Percentiles rank a stretch among this genome's conserved stretches.
Evolutionary conservation across 2,113 vertebrate genomes (phyloP).

Genomic region (Macrotis lagotis): DNA sequence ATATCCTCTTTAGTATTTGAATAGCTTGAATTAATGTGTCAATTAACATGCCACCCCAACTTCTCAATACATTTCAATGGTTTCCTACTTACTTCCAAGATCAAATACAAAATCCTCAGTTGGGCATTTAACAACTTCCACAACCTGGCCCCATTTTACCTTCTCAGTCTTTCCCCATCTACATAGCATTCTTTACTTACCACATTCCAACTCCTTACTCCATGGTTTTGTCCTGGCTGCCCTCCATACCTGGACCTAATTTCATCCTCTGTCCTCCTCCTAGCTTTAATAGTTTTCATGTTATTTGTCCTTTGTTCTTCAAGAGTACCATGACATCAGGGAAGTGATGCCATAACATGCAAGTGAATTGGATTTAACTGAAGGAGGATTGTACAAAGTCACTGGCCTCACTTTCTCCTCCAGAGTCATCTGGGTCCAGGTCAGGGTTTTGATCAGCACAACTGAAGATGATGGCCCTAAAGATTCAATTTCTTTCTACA

Average conservation of each 20-base stretch:
- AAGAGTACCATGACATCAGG: too few species aligned
- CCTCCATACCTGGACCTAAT: background rate
- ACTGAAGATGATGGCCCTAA: too few species aligned
- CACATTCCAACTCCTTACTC: background rate
- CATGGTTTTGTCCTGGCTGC: too few species aligned
- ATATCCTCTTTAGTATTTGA: background rate
- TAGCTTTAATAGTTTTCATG: background rate
- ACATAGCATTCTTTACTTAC: background rate
- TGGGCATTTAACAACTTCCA: background rate
- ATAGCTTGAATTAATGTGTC: background rate
- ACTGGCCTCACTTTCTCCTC: too few species aligned
- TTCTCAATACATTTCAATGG: background rate
- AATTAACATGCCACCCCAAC: background rate
- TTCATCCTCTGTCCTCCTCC: background rate
- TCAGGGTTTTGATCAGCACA: too few species aligned
- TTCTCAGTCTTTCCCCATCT: too few species aligned
- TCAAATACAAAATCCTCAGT: background rate
- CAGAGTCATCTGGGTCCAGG: too few species aligned
- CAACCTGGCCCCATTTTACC: too few species aligned
- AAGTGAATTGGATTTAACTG: too few species aligned
- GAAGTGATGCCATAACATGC: too few species aligned
- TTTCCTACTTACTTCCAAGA: background rate
- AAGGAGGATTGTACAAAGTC: too few species aligned
- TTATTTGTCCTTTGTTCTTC: too few species aligned
- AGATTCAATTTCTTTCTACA: background rate